Evolutionary conservation across 2,888 invertebrate species (phyloP), one percentile per base, ranked within the genome.

Genomic region (Yponomeuta plumbellus): DNA sequence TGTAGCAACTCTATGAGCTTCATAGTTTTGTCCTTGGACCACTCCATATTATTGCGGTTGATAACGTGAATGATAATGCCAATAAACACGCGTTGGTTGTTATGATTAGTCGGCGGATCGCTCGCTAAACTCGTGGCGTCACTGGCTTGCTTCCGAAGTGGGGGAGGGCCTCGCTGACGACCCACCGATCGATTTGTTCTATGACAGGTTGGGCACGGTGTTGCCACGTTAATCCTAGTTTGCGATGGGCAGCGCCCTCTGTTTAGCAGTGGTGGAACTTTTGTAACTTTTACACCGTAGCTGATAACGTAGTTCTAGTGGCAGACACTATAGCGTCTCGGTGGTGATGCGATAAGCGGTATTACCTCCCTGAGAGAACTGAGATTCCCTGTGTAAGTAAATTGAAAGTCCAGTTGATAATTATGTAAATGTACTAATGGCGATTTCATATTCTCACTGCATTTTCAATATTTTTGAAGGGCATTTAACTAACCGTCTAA

Each of bases 11-110:
- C 88, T 57, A 91, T 86, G 70, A 91, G 79, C 76, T 87, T 89
- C 69, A 91, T 74, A 62, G 91, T 90, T 75, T 81, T 89, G 67
- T 88, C 90, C 76, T 88, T 90, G 11, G 91, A 87, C 91, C 91
- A 90, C 81, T 90, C 91, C 91, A 90, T 90, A 70, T 23, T 52
- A 21, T 20, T 21, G 8, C 20, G 13, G n/a, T 39, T 23, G 34
- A 39, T 65, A 58, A 20, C 34, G 40, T 39, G 13, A 8, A 1
- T 20, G 62, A 34, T 39, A 59, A 59, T 39, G 21, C 64, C 17
- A 52, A 64, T 23, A 22, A 13, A 61, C 20, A 56, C 62, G 62
- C 23, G 62, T 34, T 2, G 52, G n/a, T 26, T 52, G 23, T n/a
- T 17, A n/a, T 20, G 21, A 86, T 79, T 72, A 74, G 80, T 85